These are phyloP conservation scores for Speoplatyrhinus poulsoni DNA, from an alignment of 2,113 vertebrate genomes.

Conservation along the genomic window DNA sequence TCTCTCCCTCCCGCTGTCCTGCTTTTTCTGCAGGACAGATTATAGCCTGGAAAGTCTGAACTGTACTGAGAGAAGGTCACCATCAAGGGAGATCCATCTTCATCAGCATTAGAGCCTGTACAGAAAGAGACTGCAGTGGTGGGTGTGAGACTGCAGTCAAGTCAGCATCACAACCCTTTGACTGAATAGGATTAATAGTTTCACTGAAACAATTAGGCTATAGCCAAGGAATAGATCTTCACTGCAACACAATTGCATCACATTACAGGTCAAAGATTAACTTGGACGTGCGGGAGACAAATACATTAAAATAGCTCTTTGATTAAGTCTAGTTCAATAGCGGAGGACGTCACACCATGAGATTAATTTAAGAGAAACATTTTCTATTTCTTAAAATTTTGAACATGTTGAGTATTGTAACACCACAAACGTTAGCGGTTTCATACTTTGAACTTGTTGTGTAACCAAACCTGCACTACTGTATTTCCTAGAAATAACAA, in stretches of 20 bases:
- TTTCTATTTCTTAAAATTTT: neutral
- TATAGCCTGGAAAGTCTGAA: constrained; percentile 1
- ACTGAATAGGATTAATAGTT: too few species aligned
- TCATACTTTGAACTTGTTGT: too few species aligned
- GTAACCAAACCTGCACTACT: too few species aligned
- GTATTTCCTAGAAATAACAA: neutral
- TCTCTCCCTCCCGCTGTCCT: neutral
- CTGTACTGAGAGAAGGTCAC: constrained; percentile 34
- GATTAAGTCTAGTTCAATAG: neutral
- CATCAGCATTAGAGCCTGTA: constrained; percentile 5
- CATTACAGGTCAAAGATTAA: constrained; percentile 4
- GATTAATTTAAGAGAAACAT: neutral
- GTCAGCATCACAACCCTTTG: neutral
- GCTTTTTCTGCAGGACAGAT: neutral
- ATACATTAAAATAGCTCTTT: constrained; percentile 37
- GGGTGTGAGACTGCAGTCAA: neutral
- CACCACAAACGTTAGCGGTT: neutral
- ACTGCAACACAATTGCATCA: constrained; percentile 34
- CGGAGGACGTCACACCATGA: constrained; percentile 1
- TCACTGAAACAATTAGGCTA: too few species aligned
- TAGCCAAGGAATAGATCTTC: constrained; percentile 30
- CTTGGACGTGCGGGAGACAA: constrained; percentile 18
- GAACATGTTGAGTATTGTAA: constrained; percentile 2
- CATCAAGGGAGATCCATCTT: constrained; percentile 19
- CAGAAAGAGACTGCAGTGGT: neutral